Evolutionary conservation across 2,113 vertebrate species (phyloP), one percentile per base, ranked within the genome.

Genomic region (Campylomormyrus tamandua): DNA sequence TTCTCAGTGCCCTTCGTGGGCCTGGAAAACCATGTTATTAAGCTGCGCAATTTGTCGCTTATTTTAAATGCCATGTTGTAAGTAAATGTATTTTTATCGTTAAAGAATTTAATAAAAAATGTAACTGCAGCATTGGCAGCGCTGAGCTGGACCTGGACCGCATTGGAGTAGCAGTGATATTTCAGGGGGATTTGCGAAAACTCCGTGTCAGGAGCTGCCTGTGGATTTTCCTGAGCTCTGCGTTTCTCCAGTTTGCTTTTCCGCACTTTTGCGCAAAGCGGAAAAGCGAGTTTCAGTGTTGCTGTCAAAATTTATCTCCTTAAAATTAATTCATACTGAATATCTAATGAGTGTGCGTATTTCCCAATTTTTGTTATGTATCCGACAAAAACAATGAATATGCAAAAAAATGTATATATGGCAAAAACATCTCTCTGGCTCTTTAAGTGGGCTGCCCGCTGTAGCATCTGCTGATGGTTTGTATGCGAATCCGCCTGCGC

Each of bases 401-500:
- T 80, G 74, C 74, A 80, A 80, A 19, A 52, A 39, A 35, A 35
- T 39, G 15, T 42, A 80, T 42, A 17, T 19, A 80, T 42, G 74
- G 10, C 6, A 24, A 84, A 48, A 52, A 85, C 46, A 66, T 62
- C 19, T n/a, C 48, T 24, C 8, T 91, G 89, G 83, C 93, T 92
- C 94, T 94, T 95, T 95, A 95, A 95, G 94, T 92, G 90, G 17
- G 70, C 90, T 87, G 92, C 88, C 74, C 87, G 19, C 35, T n/a
- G 8, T 50, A 88, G 91, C 6, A 90, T 93, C 93, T 94, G 91
- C 93, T 93, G 92, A 93, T 93, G 91, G 58, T 11, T 3, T 10
- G 19, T n/a, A 24, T 24, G 83, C 49, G 52, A 58, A 86, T 83
- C 87, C 89, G 87, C 90, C 90, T 88, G 91, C 83, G 17, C 50